Evolutionary conservation across 2,113 vertebrate genomes (phyloP).

Genomic region (Sakesphorus luctuosus): DNA sequence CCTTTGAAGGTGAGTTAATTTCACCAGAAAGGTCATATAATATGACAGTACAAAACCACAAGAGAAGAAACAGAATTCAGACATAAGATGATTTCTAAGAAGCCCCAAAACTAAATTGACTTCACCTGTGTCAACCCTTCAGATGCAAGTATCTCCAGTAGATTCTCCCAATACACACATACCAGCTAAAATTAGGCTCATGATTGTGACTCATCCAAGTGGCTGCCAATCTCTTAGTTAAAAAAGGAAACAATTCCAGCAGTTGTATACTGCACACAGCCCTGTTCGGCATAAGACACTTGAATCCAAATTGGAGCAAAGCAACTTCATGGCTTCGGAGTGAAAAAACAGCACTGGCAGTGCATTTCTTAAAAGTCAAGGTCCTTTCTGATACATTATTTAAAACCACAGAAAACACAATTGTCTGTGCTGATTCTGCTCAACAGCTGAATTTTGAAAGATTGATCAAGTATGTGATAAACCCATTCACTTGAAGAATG

Average conservation of each 20-base stretch:
- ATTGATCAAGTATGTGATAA: constrained; percentile 5
- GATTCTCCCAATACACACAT: constrained; percentile 18
- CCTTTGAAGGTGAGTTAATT: constrained; percentile 24
- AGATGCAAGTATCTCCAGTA: neutral
- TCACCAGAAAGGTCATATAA: neutral
- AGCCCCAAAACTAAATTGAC: neutral
- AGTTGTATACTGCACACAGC: constrained; percentile 1
- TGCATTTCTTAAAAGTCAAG: neutral
- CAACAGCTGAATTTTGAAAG: constrained; percentile 41
- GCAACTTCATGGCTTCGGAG: neutral
- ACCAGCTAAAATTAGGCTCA: constrained; percentile 60
- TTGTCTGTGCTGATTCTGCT: neutral
- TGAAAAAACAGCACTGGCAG: neutral
- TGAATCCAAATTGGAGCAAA: constrained; percentile 5
- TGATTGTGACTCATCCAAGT: constrained; percentile 58
- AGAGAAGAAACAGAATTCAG: neutral
- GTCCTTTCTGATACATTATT: constrained; percentile 19
- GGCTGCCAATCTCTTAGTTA: constrained; percentile 55
- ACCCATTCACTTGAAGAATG: neutral
- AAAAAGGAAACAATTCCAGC: constrained; percentile 67
- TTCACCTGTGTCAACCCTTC: neutral
- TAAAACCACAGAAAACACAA: neutral
- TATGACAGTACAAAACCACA: neutral
- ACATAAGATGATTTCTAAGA: neutral
- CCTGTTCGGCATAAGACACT: neutral